Evolutionary conservation across 1,140 invertebrate genomes (phyloP).

Genomic region (Mycetomoellerius zeteki): DNA sequence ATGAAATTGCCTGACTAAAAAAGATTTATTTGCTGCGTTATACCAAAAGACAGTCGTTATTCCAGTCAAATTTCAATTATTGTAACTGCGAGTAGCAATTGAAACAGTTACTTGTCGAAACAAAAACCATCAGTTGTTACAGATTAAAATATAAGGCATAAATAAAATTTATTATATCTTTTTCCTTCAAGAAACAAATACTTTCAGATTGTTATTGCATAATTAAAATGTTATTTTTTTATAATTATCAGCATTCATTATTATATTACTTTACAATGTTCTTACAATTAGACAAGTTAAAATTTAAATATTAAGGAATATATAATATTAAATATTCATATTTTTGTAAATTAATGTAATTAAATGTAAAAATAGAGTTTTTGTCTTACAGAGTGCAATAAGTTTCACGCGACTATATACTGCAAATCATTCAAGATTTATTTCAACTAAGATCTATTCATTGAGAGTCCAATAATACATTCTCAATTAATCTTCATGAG

Average conservation of each 20-base stretch:
- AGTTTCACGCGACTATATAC: not conserved
- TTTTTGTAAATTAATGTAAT: not conserved
- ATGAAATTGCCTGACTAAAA: conserved; percentile 26
- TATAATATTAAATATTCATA: no score
- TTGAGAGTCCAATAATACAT: not conserved
- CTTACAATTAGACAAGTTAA: not conserved
- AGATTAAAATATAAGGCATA: not conserved
- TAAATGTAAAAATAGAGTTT: not conserved
- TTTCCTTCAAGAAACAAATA: not conserved
- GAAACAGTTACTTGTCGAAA: conserved; percentile 27
- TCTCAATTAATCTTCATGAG: not conserved
- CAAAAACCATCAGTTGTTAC: not conserved
- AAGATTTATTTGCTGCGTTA: conserved; percentile 41
- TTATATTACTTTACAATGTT: conserved; percentile 17
- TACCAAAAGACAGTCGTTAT: conserved; percentile 28
- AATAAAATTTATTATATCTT: not conserved
- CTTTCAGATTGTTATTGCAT: not conserved
- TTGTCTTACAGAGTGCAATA: not conserved
- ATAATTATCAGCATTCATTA: not conserved
- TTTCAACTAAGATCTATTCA: not conserved
- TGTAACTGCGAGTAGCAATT: conserved; percentile 15
- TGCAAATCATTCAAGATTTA: not conserved
- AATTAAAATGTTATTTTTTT: conserved; percentile 3
- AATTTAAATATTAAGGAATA: not conserved
- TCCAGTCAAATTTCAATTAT: conserved; percentile 45